A percentile compares a stretch with the other conserved stretches of the same genome.
phyloP scores from a whole-genome alignment of 35 echinoderm and acorn worm genomes.

The Apostichopus japonicus region DNA sequence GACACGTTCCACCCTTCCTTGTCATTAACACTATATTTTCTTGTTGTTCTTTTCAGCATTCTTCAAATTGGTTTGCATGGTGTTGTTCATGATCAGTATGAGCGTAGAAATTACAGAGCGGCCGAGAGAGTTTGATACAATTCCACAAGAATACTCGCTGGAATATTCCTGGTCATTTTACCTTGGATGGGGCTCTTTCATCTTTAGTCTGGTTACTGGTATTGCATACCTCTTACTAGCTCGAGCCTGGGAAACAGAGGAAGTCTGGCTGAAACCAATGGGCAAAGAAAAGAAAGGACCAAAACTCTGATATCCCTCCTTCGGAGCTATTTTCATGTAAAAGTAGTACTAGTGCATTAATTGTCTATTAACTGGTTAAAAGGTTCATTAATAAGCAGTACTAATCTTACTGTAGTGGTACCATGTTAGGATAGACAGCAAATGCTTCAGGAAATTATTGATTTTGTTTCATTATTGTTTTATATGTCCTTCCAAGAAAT shows the following conservation, averaged over 20 bases:
- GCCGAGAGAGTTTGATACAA: constrained; percentile 6
- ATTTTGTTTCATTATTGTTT: no score
- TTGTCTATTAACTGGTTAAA: not conserved
- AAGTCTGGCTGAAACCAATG: constrained; percentile 70
- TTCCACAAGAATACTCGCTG: constrained; percentile 70
- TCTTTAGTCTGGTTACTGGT: constrained; percentile 71
- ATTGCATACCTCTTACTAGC: constrained; percentile 80
- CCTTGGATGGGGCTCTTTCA: constrained; percentile 81
- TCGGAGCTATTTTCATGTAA: not conserved
- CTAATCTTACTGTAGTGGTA: not conserved
- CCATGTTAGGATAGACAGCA: not conserved
- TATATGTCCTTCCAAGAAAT: no score
- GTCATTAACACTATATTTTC: not conserved
- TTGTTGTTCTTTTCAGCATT: constrained; percentile 62
- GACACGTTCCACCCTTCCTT: not conserved
- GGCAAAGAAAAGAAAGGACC: constrained; percentile 64
- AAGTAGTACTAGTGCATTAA: not conserved
- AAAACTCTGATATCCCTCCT: constrained; percentile 9
- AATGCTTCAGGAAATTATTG: no score
- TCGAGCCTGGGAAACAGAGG: constrained; percentile 83
- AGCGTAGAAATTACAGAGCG: constrained; percentile 70
- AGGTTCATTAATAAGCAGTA: not conserved
- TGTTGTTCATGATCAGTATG: constrained; percentile 76
- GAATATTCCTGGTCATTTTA: constrained; percentile 90
- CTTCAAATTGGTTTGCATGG: constrained; percentile 65